Conservation (phyloP, 2,797 vertebrate species). For the Sebastes nivosus region DNA sequence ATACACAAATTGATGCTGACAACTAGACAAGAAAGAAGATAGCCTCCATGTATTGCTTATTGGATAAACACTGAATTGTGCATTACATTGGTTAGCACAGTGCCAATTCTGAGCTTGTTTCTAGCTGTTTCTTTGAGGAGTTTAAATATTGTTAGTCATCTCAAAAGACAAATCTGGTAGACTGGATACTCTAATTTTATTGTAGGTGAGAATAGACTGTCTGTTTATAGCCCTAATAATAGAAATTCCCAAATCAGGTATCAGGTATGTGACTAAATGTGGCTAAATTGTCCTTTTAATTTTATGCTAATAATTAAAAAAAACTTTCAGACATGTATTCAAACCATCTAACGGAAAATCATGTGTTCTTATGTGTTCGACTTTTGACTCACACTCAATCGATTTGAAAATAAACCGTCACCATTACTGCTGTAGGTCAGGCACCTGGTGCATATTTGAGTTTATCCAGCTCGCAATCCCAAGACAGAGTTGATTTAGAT, state of each 20-base stretch:
- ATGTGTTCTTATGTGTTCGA: neutral
- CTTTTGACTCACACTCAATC: neutral
- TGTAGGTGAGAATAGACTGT: neutral
- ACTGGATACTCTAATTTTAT: neutral
- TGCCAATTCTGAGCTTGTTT: neutral
- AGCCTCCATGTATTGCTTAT: conserved; percentile 13
- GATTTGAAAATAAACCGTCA: neutral
- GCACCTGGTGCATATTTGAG: neutral
- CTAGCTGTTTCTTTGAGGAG: neutral
- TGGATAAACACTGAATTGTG: conserved; percentile 30
- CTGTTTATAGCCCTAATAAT: neutral
- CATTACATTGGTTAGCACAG: neutral
- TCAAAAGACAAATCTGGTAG: neutral
- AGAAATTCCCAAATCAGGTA: neutral
- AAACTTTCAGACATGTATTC: neutral
- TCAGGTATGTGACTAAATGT: neutral
- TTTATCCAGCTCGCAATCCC: neutral
- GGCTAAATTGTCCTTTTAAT: neutral
- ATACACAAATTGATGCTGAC: conserved; percentile 48
- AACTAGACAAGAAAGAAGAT: conserved; percentile 26
- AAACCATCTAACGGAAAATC: neutral
- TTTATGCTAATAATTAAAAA: neutral
- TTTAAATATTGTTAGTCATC: neutral
- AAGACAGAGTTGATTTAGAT: neutral
- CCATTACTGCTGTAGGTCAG: neutral